Percentiles rank a stretch among this genome's conserved stretches.
phyloP scores from a whole-genome alignment of 2,113 vertebrate genomes.

The Canis aureus region DNA sequence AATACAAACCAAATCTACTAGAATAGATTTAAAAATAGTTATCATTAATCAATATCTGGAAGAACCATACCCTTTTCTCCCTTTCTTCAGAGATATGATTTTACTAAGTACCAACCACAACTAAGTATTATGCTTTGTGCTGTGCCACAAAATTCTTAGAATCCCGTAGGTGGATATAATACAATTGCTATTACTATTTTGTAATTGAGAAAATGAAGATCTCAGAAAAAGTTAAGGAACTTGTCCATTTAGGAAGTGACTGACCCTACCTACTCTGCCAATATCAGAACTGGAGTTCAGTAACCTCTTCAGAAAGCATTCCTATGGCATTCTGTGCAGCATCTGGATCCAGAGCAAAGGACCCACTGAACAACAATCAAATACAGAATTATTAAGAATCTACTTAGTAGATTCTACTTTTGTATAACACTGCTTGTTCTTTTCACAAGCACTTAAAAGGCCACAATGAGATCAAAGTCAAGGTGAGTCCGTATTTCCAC shows the following conservation, averaged over 20 bases:
- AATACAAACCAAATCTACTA: not conserved
- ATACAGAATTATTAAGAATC: not conserved
- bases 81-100: not conserved
- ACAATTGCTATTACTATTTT: not conserved
- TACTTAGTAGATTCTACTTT: not conserved
- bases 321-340: not conserved
- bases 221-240: not conserved
- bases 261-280: not conserved
- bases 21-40: not conserved
- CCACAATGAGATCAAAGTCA: not conserved
- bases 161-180: not conserved
- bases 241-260: not conserved
- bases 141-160: not conserved
- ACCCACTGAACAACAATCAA: not conserved
- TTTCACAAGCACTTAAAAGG: not conserved
- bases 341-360: not conserved
- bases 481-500: not conserved
- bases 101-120: not conserved
- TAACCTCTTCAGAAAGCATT: constrained; percentile 13
- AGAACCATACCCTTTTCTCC: not conserved
- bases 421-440: not conserved
- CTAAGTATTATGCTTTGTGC: not conserved
- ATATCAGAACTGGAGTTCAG: not conserved
- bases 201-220: not conserved
- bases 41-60: not conserved